Conservation (phyloP, 2,113 vertebrate species). For the Procapra przewalskii region DNA sequence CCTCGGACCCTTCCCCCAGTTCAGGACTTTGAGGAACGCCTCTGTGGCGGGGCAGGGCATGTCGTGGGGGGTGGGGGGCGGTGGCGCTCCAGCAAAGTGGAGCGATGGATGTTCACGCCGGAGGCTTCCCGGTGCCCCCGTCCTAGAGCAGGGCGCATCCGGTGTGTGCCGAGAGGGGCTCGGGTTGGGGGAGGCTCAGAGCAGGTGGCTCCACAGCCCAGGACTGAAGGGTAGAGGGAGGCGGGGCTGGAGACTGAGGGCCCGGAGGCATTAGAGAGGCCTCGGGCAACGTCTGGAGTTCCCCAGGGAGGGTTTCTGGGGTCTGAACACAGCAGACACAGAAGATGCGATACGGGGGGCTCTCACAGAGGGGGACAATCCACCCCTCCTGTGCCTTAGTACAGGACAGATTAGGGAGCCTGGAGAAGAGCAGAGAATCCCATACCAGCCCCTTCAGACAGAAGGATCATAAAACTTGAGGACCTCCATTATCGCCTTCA, state of each 20-base stretch:
- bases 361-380: not conserved
- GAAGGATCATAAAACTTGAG: slow-evolving; percentile 38
- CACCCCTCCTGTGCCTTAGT: not conserved
- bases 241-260: not conserved
- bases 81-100: slow-evolving; percentile 20
- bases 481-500: not conserved
- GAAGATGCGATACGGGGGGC: not conserved
- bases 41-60: not conserved
- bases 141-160: not conserved
- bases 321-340: not conserved
- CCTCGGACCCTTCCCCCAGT: slow-evolving; percentile 41
- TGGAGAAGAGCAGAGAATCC: not conserved
- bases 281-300: not conserved
- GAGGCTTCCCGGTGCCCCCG: not conserved
- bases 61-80: not conserved
- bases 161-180: not conserved
- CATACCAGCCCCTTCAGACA: not conserved
- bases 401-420: not conserved
- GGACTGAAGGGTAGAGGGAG: not conserved
- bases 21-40: slow-evolving; percentile 52
- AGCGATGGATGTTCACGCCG: not conserved
- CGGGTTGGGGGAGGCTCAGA: not conserved
- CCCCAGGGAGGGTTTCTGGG: not conserved
- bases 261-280: not conserved
- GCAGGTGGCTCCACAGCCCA: slow-evolving; percentile 50